Percentiles rank a stretch among this genome's conserved stretches.
Evolutionary conservation across 2,113 vertebrate species (phyloP).

Genomic region (Mohoua ochrocephala): DNA sequence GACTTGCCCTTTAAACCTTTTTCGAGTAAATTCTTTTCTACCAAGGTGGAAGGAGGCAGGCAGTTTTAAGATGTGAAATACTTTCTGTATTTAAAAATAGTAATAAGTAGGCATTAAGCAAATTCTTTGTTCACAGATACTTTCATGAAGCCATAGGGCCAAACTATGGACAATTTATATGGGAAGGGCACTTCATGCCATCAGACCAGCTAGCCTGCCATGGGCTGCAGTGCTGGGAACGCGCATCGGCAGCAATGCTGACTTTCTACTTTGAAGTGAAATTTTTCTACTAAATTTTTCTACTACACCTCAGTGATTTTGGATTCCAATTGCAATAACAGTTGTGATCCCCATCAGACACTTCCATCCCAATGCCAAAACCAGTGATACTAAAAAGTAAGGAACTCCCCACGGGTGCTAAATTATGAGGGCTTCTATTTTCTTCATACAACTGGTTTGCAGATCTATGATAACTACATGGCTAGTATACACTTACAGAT

Average conservation of each 20-base stretch:
- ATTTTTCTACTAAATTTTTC: not conserved
- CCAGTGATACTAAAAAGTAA: not conserved
- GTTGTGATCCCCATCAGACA: not conserved
- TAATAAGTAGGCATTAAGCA: not conserved
- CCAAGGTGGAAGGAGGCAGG: not conserved
- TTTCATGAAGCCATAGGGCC: not conserved
- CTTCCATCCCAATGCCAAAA: not conserved
- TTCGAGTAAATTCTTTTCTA: not conserved
- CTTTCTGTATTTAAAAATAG: not conserved
- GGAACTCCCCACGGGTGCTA: not conserved
- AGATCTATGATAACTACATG: not conserved
- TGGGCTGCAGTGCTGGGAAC: accelerated
- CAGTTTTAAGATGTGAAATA: not conserved
- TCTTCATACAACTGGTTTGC: not conserved
- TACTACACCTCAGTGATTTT: not conserved
- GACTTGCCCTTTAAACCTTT: not conserved
- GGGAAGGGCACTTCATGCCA: not conserved
- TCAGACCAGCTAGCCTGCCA: not conserved
- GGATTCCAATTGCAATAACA: not conserved
- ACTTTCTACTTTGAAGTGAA: not conserved
- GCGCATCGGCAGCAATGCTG: not conserved
- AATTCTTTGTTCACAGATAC: not conserved
- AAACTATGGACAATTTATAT: accelerated
- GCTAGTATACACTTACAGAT: not conserved
- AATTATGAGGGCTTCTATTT: not conserved